These are phyloP conservation scores for Drosophila melanogaster DNA, from an alignment of 1,140 invertebrate species.

Conservation along the genomic window DNA sequence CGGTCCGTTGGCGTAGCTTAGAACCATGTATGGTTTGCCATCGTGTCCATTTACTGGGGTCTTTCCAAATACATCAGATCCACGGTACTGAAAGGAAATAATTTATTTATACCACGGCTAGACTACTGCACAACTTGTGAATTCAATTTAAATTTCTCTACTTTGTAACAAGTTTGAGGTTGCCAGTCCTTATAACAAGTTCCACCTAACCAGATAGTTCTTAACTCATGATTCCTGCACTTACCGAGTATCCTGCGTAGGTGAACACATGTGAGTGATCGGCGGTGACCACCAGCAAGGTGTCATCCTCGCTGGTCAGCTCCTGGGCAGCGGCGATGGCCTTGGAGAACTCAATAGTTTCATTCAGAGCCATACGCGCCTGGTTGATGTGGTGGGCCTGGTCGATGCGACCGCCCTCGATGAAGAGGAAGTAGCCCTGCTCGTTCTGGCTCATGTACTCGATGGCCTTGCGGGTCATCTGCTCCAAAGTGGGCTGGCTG, in stretches of 20 bases:
- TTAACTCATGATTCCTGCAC: conserved; percentile 29
- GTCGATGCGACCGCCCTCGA: conserved; percentile 91
- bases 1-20: conserved; percentile 90
- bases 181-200: too few species aligned
- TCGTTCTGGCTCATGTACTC: conserved; percentile 88
- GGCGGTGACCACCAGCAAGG: conserved; percentile 88
- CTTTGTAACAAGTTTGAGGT: too few species aligned
- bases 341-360: conserved; percentile 87
- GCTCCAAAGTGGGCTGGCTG: conserved; percentile 88
- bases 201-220: neutral
- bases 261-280: conserved; percentile 89
- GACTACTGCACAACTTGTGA: too few species aligned
- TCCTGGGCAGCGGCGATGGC: conserved; percentile 86
- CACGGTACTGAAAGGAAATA: conserved; percentile 68
- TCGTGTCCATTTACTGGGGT: conserved; percentile 83
- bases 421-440: conserved; percentile 88
- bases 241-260: conserved; percentile 87
- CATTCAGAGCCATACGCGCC: conserved; percentile 88
- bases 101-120: neutral
- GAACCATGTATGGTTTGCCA: conserved; percentile 87
- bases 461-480: conserved; percentile 94
- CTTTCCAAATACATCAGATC: conserved; percentile 85
- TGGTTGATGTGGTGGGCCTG: conserved; percentile 91
- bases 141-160: too few species aligned
- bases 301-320: conserved; percentile 86